phyloP scores from a whole-genome alignment of 1,140 invertebrate genomes.

The Telenomus remus region DNA sequence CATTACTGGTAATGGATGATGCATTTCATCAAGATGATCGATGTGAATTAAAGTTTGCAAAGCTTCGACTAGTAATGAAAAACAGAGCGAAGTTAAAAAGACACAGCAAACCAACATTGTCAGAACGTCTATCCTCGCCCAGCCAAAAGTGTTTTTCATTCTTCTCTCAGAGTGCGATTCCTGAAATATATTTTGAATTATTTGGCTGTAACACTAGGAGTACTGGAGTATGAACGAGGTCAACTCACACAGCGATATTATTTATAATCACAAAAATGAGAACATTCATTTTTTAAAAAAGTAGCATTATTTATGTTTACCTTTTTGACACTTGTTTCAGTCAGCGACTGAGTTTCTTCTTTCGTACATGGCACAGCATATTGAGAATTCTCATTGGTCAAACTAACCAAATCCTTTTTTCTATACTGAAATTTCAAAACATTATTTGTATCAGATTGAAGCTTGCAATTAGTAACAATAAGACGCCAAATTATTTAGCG shows the following conservation, averaged over 20 bases:
- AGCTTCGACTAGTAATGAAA: constrained; percentile 87
- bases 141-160: constrained; percentile 92
- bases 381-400: constrained; percentile 14
- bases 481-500: too few relatives aligned
- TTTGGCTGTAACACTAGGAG: constrained; percentile 7
- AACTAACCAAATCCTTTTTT: constrained; percentile 35
- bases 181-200: constrained; percentile 56
- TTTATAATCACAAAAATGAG: too few relatives aligned
- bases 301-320: too few relatives aligned
- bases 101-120: constrained; percentile 88
- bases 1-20: constrained; percentile 79
- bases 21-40: constrained; percentile 85
- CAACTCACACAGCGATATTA: too few relatives aligned
- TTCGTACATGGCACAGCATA: constrained; percentile 23
- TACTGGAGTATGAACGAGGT: too few relatives aligned
- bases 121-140: constrained; percentile 90
- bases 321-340: too few relatives aligned
- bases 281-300: too few relatives aligned
- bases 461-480: too few relatives aligned
- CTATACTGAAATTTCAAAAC: constrained; percentile 40
- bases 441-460: too few relatives aligned
- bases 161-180: constrained; percentile 77
- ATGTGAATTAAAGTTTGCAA: constrained; percentile 87
- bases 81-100: constrained; percentile 88
- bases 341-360: constrained; percentile 42